A percentile compares a stretch with the other conserved stretches of the same genome.
Conservation (phyloP, 2,113 vertebrate genomes). For the Tyrannus savana region DNA sequence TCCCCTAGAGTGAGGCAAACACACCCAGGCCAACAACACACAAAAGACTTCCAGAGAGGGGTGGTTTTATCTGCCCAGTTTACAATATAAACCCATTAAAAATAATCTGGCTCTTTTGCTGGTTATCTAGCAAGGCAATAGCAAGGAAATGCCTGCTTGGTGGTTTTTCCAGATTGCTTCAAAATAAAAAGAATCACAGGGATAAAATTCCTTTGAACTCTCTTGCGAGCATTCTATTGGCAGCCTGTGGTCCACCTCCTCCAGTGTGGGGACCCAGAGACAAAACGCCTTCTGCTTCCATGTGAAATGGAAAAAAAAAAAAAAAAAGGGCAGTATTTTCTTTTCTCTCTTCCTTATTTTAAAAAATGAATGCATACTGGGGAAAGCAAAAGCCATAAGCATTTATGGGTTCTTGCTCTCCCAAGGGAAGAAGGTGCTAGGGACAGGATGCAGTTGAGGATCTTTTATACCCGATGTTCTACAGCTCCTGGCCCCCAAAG, state of each 20-base stretch:
- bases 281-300: fast-evolving
- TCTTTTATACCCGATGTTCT: background rate
- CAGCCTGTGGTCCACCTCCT: background rate
- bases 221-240: background rate
- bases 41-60: background rate
- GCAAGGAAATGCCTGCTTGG: background rate
- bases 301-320: background rate
- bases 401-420: background rate
- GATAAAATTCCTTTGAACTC: background rate
- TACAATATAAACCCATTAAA: background rate
- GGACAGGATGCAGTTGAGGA: background rate
- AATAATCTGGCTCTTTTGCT: background rate
- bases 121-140: background rate
- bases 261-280: background rate
- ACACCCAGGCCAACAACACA: background rate
- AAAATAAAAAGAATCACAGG: background rate
- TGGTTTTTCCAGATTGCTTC: background rate
- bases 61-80: background rate
- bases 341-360: background rate
- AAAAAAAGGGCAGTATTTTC: background rate
- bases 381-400: background rate
- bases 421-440: background rate
- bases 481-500: background rate
- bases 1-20: background rate
- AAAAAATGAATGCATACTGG: background rate